A percentile compares a stretch with the other conserved stretches of the same genome.
Conservation (phyloP, 2,113 vertebrate species). For the Clarias gariepinus region DNA sequence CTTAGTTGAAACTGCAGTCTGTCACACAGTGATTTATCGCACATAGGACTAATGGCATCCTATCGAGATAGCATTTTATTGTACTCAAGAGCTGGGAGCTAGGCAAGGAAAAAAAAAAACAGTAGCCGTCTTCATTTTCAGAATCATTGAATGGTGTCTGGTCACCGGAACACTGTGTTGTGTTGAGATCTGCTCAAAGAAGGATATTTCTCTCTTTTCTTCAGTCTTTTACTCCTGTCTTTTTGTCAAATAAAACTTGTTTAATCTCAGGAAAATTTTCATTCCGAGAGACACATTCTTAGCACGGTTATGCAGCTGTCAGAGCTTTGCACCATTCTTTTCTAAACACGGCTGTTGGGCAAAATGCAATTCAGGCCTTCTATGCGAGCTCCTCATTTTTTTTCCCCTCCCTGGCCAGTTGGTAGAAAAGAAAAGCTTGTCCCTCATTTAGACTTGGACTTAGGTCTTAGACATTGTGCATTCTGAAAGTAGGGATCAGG, state of each 20-base stretch:
- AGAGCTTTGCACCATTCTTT: constrained; percentile 34
- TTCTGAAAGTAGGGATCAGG: constrained; percentile 51
- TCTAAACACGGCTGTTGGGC: constrained; percentile 46
- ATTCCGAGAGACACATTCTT: constrained; percentile 42
- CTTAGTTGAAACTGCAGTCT: constrained; percentile 70
- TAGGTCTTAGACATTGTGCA: constrained; percentile 50
- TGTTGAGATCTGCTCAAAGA: constrained; percentile 44
- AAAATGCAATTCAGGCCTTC: constrained; percentile 26
- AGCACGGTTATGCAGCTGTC: constrained; percentile 47
- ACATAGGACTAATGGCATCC: constrained; percentile 59
- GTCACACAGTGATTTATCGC: constrained; percentile 73
- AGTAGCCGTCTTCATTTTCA: constrained; percentile 48
- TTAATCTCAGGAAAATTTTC: constrained; percentile 54
- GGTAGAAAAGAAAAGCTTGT: constrained; percentile 50
- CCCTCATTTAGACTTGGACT: constrained; percentile 34
- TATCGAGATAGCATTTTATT: constrained; percentile 67
- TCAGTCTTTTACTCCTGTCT: neutral
- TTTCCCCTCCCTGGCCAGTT: constrained; percentile 11
- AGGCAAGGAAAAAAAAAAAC: constrained; percentile 8
- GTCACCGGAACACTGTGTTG: constrained; percentile 38
- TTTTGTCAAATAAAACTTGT: constrained; percentile 55
- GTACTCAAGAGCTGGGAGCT: constrained; percentile 60
- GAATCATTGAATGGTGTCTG: constrained; percentile 40
- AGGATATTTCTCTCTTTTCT: constrained; percentile 19
- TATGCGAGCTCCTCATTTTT: neutral